Evolutionary conservation across 2,797 vertebrate species (phyloP), one percentile per base, ranked within the genome.

Genomic region (Mus minutoides): DNA sequence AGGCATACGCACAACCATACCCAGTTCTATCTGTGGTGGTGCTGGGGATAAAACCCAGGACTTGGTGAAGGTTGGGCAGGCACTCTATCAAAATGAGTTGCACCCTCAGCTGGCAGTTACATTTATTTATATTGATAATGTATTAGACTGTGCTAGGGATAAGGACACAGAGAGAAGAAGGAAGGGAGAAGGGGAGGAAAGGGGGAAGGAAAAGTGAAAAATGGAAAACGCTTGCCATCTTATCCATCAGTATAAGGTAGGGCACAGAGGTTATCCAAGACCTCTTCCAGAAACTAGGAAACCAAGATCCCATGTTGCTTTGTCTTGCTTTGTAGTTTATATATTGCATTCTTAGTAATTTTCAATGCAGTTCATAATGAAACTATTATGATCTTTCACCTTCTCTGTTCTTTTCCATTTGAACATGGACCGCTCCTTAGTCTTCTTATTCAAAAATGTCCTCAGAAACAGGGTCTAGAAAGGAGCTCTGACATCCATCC

Each of bases 401-500:
- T 94, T 85, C 84, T 94, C 64, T 77, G 7, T 79, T 64, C 56
- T 85, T 80, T 34, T 90, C 83, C 5, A 56, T 90, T 93, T 94
- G 24, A 87, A 21, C 46, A 90, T 21, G 24, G 13, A 92, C 19
- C 73, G 62, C 40, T 90, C 24, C 40, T 62, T 90, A 80, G 56
- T 75, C 71, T 58, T 94, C 60, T 97, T 85, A 75, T 52, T 54
- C 90, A 69, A 94, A 88, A 92, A 64, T 62, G 54, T 11, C n/a
- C 64, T 92, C 67, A 75, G 64, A 94, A 91, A 91, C 49, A 43
- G 93, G 73, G 83, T 89, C 86, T 62, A 86, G 17, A 13, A 84
- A 77, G 19, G 17, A 34, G 64, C 8, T 86, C 37, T 49, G 56
- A 91, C 93, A 67, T 13, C n/a, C 96, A 56, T 16, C 31, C 24